Percentiles rank a stretch among this genome's conserved stretches.
Evolutionary conservation across 2,113 vertebrate genomes (phyloP).

Genomic region (Chiloscyllium plagiosum): DNA sequence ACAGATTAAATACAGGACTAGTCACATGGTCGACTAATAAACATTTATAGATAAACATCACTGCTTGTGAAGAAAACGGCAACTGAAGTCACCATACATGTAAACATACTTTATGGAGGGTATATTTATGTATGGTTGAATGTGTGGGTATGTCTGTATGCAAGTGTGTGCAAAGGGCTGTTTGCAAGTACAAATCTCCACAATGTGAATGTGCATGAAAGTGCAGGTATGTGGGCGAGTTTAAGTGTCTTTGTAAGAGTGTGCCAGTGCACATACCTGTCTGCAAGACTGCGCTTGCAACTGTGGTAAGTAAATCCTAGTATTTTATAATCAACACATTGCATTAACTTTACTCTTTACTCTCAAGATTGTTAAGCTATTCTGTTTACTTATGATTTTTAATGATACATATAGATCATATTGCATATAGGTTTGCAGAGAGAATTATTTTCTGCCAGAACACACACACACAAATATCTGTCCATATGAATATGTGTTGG

Average conservation of each 20-base stretch:
- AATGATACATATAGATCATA: too few relatives aligned
- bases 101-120: not conserved
- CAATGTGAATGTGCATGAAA: conserved; percentile 24
- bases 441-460: too few relatives aligned
- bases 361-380: not conserved
- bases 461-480: too few relatives aligned
- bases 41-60: not conserved
- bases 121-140: not conserved
- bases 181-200: conserved; percentile 27
- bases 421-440: too few relatives aligned
- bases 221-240: not conserved
- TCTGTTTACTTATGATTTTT: too few relatives aligned
- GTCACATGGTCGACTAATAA: not conserved
- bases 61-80: not conserved
- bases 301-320: not conserved
- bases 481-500: too few relatives aligned
- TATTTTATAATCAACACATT: not conserved
- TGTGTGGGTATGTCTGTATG: not conserved
- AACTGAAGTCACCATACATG: not conserved
- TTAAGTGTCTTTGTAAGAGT: not conserved
- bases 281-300: conserved; percentile 26
- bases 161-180: conserved; percentile 40
- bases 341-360: not conserved
- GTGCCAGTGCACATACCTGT: not conserved
- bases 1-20: not conserved